Percentiles rank a stretch among this genome's conserved stretches.
Conservation (phyloP, 2,888 invertebrate genomes). For the Eugnorisma glareosa region DNA sequence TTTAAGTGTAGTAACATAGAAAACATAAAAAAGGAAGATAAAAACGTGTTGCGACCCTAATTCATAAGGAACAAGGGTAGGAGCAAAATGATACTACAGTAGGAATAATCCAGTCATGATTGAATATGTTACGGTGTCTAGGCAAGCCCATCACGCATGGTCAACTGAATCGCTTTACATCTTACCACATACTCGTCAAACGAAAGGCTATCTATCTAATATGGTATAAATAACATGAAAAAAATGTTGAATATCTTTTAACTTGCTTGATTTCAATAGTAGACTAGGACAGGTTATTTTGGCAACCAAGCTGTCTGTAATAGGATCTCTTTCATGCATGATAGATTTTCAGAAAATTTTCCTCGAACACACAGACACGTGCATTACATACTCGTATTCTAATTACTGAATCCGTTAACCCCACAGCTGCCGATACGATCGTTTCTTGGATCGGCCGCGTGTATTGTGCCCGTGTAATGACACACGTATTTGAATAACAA, state of each 20-base stretch:
- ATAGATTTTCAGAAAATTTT: conserved; percentile 3
- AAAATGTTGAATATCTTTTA: not conserved
- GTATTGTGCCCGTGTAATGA: conserved; percentile 54
- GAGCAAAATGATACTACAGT: not conserved
- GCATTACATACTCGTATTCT: conserved; percentile 8
- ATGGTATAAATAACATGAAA: not conserved
- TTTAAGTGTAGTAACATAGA: not conserved
- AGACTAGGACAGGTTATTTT: not conserved
- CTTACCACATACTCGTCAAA: not conserved
- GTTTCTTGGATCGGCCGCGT: conserved; percentile 30
- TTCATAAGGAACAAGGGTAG: not conserved
- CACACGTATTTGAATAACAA: conserved; percentile 68
- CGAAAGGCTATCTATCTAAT: not conserved
- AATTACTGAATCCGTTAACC: conserved; percentile 32
- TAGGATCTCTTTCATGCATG: not conserved
- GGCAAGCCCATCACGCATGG: not conserved
- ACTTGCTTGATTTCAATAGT: not conserved
- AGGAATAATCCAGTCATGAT: not conserved
- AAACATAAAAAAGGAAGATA: not conserved
- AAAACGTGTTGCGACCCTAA: not conserved
- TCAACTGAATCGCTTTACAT: not conserved
- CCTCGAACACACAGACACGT: not conserved
- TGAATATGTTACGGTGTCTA: not conserved
- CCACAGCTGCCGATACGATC: conserved; percentile 34
- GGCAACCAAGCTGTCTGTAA: not conserved